These are phyloP conservation scores for Paradoxurus hermaphroditus DNA, from an alignment of 2,113 vertebrate genomes.

Conservation along the genomic window DNA sequence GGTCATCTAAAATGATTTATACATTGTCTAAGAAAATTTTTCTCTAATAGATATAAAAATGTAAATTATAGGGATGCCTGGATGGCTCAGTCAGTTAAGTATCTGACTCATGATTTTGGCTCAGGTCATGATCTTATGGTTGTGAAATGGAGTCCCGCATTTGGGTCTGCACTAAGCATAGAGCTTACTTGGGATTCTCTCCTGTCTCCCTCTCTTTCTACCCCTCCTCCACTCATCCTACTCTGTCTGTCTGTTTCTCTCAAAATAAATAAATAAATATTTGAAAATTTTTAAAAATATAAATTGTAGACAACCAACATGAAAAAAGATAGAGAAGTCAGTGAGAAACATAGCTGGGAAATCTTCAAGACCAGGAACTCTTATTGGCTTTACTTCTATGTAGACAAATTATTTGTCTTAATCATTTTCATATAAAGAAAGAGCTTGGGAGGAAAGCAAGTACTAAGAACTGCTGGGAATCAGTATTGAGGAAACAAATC, in stretches of 20 bases:
- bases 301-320: background rate
- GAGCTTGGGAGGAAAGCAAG: background rate
- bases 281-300: background rate
- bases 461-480: background rate
- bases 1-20: background rate
- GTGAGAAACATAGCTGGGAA: background rate
- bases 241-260: too few species aligned
- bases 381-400: background rate
- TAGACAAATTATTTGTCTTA: background rate
- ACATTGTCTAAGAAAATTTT: background rate
- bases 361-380: background rate
- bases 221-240: too few species aligned
- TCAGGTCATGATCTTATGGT: too few species aligned
- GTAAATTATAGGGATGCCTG: background rate
- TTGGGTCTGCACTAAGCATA: too few species aligned
- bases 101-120: too few species aligned
- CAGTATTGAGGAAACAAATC: background rate
- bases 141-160: too few species aligned
- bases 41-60: background rate
- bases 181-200: too few species aligned
- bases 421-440: background rate
- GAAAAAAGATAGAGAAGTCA: background rate
- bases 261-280: too few species aligned
- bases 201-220: too few species aligned
- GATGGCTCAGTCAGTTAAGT: too few species aligned